Base-by-base conservation (phyloP, 2,797 vertebrate species). In the Chelidonichthys spinosus region DNA sequence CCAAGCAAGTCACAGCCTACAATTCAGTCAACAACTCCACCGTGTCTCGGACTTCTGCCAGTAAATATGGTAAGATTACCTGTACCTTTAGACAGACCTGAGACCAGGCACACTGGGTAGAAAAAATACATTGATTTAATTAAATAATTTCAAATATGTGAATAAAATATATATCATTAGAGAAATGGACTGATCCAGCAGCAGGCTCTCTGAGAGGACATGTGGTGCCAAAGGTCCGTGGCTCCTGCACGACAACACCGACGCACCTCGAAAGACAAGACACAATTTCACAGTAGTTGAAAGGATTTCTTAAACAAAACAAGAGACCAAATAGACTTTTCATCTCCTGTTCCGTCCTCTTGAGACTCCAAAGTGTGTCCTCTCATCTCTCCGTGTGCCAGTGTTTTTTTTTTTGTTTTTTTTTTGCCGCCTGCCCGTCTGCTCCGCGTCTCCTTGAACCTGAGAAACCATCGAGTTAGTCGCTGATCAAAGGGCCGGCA, bases 21-120 rank as follows among this genome's bases (percentile, higher is more conserved):
- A 99, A 99, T 0, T 96, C 97, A 3, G 97, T 98, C 50, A 99
- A 99, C 93, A 99, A 98, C 92, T 99, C 97, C 76, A 99, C 97
- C 0, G 97, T 99, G 47, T 99, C 98, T 63, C 94, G 98, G 85
- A 99, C 98, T 0, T 99, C 98, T 14, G 98, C 97, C 4, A 99
- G 97, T 90, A 99, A 99, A 95, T 99, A 99, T 0, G 98, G 98
- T 99, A 92, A 83, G 93, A 5, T 5, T 6, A 8, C 5, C 0
- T 49, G 9, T 32, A 71, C 65, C 44, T 65, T 44, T 4, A 39
- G 14, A 54, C 11, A 42, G 18, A 3, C 14, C 1, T 13, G 11
- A 56, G 43, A 36, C 32, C 8, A 61, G 3, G 32, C 43, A 64
- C 37, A 47, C 13, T 47, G 43, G 15, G 17, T 49, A 80, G 7